These are phyloP conservation scores for Atta colombica DNA, from an alignment of 1,140 invertebrate species.

Conservation along the genomic window DNA sequence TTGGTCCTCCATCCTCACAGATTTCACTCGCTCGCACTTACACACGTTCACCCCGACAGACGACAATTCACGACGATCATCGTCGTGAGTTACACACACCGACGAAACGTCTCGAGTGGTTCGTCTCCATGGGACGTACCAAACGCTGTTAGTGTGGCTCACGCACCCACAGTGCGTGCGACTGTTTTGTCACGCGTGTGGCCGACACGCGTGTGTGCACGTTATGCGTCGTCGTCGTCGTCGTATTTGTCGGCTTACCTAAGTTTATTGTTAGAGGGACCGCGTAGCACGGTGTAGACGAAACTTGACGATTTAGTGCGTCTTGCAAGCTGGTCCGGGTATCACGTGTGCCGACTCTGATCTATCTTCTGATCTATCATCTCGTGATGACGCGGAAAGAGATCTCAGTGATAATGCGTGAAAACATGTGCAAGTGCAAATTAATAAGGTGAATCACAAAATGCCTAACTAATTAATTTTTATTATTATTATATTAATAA, in stretches of 20 bases:
- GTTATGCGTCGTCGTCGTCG: slow-evolving; percentile 65
- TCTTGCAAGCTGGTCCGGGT: slow-evolving; percentile 71
- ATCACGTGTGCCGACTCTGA: slow-evolving; percentile 68
- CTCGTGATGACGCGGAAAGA: neutral
- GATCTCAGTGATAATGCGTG: neutral
- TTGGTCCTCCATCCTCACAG: slow-evolving; percentile 27
- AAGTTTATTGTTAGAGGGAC: slow-evolving; percentile 84
- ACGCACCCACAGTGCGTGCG: slow-evolving; percentile 58
- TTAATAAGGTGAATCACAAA: slow-evolving; percentile 8
- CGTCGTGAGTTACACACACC: slow-evolving; percentile 28
- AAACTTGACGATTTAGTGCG: slow-evolving; percentile 81
- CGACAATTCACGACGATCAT: slow-evolving; percentile 48
- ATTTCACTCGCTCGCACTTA: slow-evolving; percentile 24
- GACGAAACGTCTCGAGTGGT: slow-evolving; percentile 50
- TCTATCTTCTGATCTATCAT: slow-evolving; percentile 43
- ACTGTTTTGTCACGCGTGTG: slow-evolving; percentile 72
- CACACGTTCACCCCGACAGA: neutral
- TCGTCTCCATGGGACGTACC: slow-evolving; percentile 26
- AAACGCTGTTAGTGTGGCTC: slow-evolving; percentile 56
- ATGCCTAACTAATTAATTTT: neutral
- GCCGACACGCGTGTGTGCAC: slow-evolving; percentile 64
- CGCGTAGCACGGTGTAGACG: slow-evolving; percentile 68
- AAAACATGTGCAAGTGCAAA: slow-evolving; percentile 5
- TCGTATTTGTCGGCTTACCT: slow-evolving; percentile 75
- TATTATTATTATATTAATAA: neutral